phyloP scores from a whole-genome alignment of 1,140 invertebrate species.

The Ditylenchus dipsaci region DNA sequence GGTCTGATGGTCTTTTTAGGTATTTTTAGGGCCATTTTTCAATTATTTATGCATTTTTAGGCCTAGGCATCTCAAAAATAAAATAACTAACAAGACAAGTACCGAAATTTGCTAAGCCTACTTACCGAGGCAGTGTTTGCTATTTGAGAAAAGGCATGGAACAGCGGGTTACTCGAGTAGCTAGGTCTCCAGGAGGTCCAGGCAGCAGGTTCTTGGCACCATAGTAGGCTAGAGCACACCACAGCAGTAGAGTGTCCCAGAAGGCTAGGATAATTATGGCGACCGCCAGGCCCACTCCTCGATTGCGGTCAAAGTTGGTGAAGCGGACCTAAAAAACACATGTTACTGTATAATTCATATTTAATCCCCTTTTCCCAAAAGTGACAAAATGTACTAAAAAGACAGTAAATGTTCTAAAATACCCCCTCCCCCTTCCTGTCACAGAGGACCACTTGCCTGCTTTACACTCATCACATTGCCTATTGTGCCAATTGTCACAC shows the following conservation, averaged over 20 bases:
- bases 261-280: constrained; percentile 43
- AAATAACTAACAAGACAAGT: constrained; percentile 2
- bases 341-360: not conserved
- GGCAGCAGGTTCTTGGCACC: constrained; percentile 33
- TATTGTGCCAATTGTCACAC: constrained; percentile 42
- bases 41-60: no score
- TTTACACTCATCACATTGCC: constrained; percentile 42
- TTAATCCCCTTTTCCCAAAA: no score
- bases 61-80: no score
- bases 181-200: constrained; percentile 11
- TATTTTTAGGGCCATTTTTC: no score
- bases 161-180: constrained; percentile 34
- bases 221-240: constrained; percentile 50
- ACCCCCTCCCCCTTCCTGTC: no score
- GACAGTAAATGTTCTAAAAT: no score
- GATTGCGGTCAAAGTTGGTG: constrained; percentile 48
- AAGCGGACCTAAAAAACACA: constrained; percentile 7
- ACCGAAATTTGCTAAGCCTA: no score
- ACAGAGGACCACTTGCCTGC: constrained; percentile 17
- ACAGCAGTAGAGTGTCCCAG: constrained; percentile 49
- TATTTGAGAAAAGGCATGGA: constrained; percentile 43
- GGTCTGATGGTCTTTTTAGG: no score
- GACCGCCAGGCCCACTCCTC: constrained; percentile 47
- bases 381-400: no score
- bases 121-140: constrained; percentile 49